Evolutionary conservation across 1,140 invertebrate species (phyloP).

Genomic region (Cherax quadricarinatus): DNA sequence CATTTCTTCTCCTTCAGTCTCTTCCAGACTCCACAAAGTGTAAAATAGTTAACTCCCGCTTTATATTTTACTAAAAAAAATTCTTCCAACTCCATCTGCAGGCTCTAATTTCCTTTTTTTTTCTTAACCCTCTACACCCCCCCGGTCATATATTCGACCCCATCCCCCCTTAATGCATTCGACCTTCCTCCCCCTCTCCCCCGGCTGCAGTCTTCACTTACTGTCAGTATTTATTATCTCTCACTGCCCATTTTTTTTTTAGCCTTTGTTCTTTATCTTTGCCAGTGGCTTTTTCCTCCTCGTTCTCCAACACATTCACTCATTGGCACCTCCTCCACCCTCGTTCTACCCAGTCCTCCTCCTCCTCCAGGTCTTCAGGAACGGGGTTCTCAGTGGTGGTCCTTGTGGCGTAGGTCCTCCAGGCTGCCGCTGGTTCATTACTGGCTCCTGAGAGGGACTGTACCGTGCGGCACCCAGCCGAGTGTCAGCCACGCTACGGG

Average conservation of each 20-base stretch:
- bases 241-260: background rate
- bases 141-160: too few species aligned
- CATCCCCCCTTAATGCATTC: background rate
- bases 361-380: background rate
- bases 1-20: too few species aligned
- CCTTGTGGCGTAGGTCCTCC: background rate
- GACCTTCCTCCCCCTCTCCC: background rate
- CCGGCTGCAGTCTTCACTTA: background rate
- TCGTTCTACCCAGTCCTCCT: background rate
- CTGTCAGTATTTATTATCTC: background rate
- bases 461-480: background rate
- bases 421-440: constrained; percentile 16
- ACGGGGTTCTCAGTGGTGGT: background rate
- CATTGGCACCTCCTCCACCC: background rate
- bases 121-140: too few species aligned
- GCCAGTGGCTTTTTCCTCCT: background rate
- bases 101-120: too few species aligned
- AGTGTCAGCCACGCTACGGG: background rate
- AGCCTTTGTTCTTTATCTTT: background rate
- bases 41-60: too few species aligned
- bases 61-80: too few species aligned
- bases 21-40: too few species aligned
- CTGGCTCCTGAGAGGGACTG: background rate
- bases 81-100: too few species aligned
- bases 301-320: background rate